Conservation (phyloP, 1,140 invertebrate species). For the Lutraria rhynchaena region DNA sequence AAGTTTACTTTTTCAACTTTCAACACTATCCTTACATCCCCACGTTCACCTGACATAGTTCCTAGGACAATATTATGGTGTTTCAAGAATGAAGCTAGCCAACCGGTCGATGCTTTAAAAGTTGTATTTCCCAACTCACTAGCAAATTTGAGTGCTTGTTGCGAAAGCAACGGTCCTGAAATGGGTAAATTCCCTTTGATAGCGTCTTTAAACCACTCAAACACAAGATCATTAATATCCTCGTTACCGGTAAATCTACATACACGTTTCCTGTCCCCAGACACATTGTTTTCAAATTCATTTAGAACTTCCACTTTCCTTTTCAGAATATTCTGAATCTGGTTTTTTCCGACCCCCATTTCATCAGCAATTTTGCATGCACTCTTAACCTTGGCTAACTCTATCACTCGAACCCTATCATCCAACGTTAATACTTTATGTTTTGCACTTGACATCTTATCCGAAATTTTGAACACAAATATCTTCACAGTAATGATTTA, state of each 20-base stretch:
- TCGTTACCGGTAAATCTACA: constrained; percentile 32
- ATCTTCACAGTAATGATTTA: too few species aligned
- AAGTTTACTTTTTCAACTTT: constrained; percentile 51
- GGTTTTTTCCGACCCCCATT: constrained; percentile 52
- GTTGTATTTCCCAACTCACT: constrained; percentile 49
- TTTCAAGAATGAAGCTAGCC: constrained; percentile 56
- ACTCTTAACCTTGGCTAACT: constrained; percentile 10
- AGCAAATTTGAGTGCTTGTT: constrained; percentile 56
- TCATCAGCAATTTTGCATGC: constrained; percentile 35
- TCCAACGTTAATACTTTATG: constrained; percentile 42
- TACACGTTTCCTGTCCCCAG: constrained; percentile 31
- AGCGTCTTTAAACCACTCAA: constrained; percentile 55
- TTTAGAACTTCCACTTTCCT: constrained; percentile 35
- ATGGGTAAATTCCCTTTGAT: constrained; percentile 12
- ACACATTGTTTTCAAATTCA: constrained; percentile 48
- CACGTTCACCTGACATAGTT: constrained; percentile 51
- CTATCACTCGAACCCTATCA: constrained; percentile 23
- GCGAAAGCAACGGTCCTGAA: constrained; percentile 52
- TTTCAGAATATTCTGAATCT: constrained; percentile 49
- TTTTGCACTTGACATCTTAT: too few species aligned
- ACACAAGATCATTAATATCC: too few species aligned
- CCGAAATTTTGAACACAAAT: too few species aligned
- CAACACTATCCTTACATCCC: constrained; percentile 44
- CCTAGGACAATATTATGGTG: constrained; percentile 51
- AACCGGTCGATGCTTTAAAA: constrained; percentile 72